These are phyloP conservation scores for Melanargia galathea DNA, from an alignment of 2,888 invertebrate genomes.

Conservation along the genomic window DNA sequence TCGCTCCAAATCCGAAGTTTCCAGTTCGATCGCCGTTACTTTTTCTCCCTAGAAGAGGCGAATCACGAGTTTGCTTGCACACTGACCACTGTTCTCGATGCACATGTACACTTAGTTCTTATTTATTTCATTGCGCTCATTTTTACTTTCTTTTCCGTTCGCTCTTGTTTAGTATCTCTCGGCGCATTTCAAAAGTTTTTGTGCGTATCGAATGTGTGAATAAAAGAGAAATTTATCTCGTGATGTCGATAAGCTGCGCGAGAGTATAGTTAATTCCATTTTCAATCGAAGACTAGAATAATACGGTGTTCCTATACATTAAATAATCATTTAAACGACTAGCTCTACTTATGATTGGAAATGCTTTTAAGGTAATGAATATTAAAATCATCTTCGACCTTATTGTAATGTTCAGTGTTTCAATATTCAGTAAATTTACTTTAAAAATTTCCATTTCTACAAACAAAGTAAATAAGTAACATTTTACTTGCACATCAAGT, in stretches of 20 bases:
- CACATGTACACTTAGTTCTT: conserved; percentile 73
- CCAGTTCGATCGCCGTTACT: conserved; percentile 68
- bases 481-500: background rate
- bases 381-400: no score
- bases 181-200: conserved; percentile 33
- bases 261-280: conserved; percentile 1
- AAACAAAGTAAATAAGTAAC: background rate
- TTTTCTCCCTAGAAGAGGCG: conserved; percentile 67
- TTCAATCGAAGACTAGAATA: background rate
- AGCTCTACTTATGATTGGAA: no score
- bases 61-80: conserved; percentile 62
- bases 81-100: conserved; percentile 65
- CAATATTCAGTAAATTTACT: no score
- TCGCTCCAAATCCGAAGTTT: conserved; percentile 62
- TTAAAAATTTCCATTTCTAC: no score
- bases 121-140: conserved; percentile 73
- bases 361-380: no score
- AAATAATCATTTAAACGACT: no score
- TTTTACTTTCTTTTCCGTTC: conserved; percentile 82
- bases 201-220: conserved; percentile 21
- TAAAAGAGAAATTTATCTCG: conserved; percentile 26
- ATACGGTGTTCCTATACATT: no score
- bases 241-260: conserved; percentile 11
- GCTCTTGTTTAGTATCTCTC: conserved; percentile 69
- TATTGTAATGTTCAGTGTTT: no score